Conservation (phyloP, 1,140 invertebrate genomes). For the Ctenoplectra terminalis region DNA sequence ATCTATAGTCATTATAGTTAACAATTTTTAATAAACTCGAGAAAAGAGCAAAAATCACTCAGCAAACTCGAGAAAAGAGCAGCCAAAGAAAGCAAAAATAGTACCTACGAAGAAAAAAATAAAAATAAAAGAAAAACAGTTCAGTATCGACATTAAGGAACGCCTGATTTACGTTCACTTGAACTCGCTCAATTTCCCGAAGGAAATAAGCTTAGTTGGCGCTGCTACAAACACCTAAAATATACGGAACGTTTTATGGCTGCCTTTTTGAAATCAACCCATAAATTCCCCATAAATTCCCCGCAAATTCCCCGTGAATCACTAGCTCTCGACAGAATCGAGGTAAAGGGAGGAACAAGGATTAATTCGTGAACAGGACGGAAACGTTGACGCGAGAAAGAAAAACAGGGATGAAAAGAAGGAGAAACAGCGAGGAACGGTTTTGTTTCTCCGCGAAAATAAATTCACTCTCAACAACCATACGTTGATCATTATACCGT, state of each 20-base stretch:
- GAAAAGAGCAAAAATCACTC: too few relatives aligned
- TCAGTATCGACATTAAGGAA: too few relatives aligned
- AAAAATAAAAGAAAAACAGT: too few relatives aligned
- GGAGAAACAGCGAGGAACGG: fast-evolving
- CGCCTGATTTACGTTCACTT: slow-evolving; percentile 21
- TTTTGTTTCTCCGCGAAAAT: background rate
- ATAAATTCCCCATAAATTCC: slow-evolving; percentile 18
- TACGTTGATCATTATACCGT: slow-evolving; percentile 17
- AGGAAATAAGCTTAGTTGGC: slow-evolving; percentile 35
- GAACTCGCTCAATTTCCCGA: slow-evolving; percentile 18
- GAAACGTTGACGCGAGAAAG: background rate
- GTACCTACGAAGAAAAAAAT: too few relatives aligned
- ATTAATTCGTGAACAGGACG: background rate
- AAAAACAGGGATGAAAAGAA: too few relatives aligned
- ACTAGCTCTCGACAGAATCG: background rate
- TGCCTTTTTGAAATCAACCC: slow-evolving; percentile 24
- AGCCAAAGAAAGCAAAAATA: too few relatives aligned
- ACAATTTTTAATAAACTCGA: too few relatives aligned
- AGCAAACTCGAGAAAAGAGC: too few relatives aligned
- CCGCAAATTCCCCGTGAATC: too few relatives aligned
- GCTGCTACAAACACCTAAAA: slow-evolving; percentile 1
- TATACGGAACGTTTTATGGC: slow-evolving; percentile 29
- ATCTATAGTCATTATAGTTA: too few relatives aligned
- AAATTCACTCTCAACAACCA: background rate
- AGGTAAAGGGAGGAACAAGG: background rate